These are phyloP conservation scores for Resseliella maxima DNA, from an alignment of 2,888 invertebrate genomes.

Conservation along the genomic window DNA sequence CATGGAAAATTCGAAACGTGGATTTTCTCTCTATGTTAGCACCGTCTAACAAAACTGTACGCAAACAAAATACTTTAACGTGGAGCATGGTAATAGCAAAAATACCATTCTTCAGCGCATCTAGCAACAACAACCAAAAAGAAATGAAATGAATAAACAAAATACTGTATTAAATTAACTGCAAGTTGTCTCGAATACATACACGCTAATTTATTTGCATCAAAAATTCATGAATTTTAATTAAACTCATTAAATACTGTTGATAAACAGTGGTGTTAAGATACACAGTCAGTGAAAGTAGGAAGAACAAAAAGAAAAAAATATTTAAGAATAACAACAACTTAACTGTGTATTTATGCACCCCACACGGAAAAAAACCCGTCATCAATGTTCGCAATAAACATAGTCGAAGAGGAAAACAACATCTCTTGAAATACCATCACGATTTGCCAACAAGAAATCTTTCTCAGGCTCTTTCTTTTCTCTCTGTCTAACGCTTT, in stretches of 20 bases:
- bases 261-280: constrained; percentile 48
- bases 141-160: neutral
- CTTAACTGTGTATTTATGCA: neutral
- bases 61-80: neutral
- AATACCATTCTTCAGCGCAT: neutral
- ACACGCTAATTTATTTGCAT: constrained; percentile 47
- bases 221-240: constrained; percentile 55
- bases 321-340: neutral
- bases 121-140: neutral
- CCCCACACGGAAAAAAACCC: neutral
- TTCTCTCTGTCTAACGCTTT: too few relatives aligned
- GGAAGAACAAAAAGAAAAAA: neutral
- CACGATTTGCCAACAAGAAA: neutral
- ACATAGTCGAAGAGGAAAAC: neutral
- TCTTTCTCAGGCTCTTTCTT: too few relatives aligned
- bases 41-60: neutral
- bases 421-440: constrained; percentile 16
- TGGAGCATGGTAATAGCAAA: neutral
- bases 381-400: neutral
- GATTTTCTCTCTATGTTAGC: neutral
- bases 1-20: neutral
- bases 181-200: constrained; percentile 10
- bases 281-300: neutral
- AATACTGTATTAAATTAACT: constrained; percentile 18
- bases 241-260: constrained; percentile 54